phyloP scores from a whole-genome alignment of 2,113 vertebrate species.

The Picathartes gymnocephalus region DNA sequence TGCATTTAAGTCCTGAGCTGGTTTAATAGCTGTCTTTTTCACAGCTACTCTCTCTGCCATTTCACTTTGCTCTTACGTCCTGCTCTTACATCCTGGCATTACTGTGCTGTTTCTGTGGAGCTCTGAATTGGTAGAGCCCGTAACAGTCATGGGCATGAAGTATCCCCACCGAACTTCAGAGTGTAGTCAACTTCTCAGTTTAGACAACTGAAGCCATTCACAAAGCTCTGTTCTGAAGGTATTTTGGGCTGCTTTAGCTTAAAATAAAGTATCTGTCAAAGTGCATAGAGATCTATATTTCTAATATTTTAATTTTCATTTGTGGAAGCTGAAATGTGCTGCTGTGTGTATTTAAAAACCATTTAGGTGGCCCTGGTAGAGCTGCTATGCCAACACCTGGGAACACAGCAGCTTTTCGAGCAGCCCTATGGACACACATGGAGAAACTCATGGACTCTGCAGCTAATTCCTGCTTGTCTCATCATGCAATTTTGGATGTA shows the following conservation, averaged over 20 bases:
- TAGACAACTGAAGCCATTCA: neutral
- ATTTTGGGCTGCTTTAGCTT: neutral
- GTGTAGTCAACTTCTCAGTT: neutral
- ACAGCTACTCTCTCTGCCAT: neutral
- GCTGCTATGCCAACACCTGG: conserved; percentile 93
- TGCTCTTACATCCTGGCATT: neutral
- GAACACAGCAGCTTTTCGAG: conserved; percentile 90
- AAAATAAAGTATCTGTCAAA: neutral
- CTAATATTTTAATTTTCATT: neutral
- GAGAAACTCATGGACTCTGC: conserved; percentile 96
- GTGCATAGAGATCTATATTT: neutral
- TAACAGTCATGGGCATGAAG: neutral
- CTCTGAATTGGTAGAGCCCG: neutral
- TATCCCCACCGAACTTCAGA: neutral
- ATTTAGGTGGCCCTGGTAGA: conserved; percentile 86
- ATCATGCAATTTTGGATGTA: neutral
- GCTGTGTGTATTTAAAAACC: neutral
- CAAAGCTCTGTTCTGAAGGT: neutral
- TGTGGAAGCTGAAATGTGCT: neutral
- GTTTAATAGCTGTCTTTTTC: neutral
- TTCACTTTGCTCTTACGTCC: neutral
- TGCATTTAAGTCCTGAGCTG: neutral
- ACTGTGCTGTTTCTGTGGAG: neutral
- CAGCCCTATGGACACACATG: conserved; percentile 96
- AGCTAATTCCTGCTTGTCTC: neutral